Evolutionary conservation across 1,140 invertebrate species (phyloP), one percentile per base, ranked within the genome.

Genomic region (Conus betulinus): DNA sequence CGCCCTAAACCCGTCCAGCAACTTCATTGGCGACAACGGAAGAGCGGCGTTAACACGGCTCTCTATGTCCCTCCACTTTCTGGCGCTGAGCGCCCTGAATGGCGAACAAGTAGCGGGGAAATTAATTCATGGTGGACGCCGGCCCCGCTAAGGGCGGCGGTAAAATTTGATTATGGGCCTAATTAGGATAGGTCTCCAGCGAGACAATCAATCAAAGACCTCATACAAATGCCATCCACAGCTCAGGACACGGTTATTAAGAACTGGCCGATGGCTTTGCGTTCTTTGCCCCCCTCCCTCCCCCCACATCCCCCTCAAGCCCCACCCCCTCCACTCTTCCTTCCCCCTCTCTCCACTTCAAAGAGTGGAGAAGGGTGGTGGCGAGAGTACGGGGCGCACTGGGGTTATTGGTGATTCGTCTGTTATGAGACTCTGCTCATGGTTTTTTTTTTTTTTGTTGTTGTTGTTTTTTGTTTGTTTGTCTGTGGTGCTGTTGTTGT

Each of bases 131-230:
- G 88, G 89, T 89, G 71, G 88, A 81, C 88, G 90, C 90, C 85
- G 88, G 89, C 87, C 88, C 87, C 90, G 90, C 89, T 91, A 91
- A 90, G 88, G 89, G 88, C 67, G 82, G 85, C 88, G 88, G 90
- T 89, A 89, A 87, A 92, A 92, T 92, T 92, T 92, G 91, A 92
- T 92, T 92, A 92, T 90, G 86, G 88, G 78, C 82, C 81, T 90
- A 88, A 92, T 92, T 92, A 91, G 88, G 90, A 74, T 71, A 85
- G 90, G 90, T 92, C 91, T 91, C 91, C 87, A 71, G 87, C 76
- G 90, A 89, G 90, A 79, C 90, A 89, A 92, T 92, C 88, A 87
- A 92, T 92, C 91, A 92, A 88, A 89, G 89, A 88, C 90, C 89
- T 90, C 90, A 92, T 90, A 90, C 91, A 86, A 88, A 87, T 89